Base-by-base conservation (phyloP, 1,140 invertebrate species). In the Drosophila jambulina region DNA sequence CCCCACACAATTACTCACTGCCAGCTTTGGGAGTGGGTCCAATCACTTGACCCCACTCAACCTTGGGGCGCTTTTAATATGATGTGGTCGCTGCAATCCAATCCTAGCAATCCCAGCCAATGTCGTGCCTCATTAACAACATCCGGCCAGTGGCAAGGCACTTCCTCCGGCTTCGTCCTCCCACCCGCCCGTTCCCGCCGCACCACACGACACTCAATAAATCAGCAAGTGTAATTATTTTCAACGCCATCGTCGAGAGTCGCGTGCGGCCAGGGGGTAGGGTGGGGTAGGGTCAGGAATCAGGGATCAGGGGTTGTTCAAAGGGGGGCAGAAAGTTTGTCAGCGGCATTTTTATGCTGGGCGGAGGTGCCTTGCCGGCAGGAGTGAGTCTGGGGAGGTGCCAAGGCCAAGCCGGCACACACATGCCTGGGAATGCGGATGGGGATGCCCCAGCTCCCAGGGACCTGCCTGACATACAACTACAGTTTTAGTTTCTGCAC, bases 181-280 rank as follows among this genome's bases (percentile, higher is more conserved):
- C 23, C 17, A 25, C 34, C 32, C 51, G 15, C 45, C 29, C 2
- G 5, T 25, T 27, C 34, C 38, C 48, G 61, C 61, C 51, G 75
- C 57, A 70, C 78, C 53, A 61, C 82, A 74, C 79, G 71, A 80
- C 84, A 87, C 84, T 88, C 80, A 87, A 88, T 87, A 87, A 87
- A 87, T 87, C 83, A 87, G 83, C 83, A 84, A 88, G 84, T 88
- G 77, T 87, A 87, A 87, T 87, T 87, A 87, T 87, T 88, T 88
- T 80, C 71, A 75, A 88, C 83, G 84, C 84, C 84, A 54, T 45
- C 69, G 80, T 60, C 42, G 64, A 60, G 49, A 70, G 67, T 87
- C 76, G 81, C 65, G 70, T 70, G 40, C 19, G 27, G 38, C 21
- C 13, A 13, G 4, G 4, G 13, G 10, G 12, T 5, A 21, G 34